Base-by-base conservation (phyloP, 2,888 invertebrate species). In the Podotricha telesiphe region DNA sequence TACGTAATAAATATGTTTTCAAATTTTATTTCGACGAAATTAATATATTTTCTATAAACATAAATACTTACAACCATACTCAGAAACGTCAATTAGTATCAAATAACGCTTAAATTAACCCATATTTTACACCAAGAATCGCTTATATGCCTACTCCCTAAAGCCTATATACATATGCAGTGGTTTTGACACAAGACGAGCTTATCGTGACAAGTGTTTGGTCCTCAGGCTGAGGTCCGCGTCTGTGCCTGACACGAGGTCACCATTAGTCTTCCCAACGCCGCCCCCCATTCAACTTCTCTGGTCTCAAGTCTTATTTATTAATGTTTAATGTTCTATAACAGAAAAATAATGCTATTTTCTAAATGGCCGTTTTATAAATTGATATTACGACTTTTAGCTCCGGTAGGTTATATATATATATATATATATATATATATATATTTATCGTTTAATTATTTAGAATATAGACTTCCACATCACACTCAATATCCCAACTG, bases 231-330 rank as follows among this genome's bases (percentile, higher is more conserved):
- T 8, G 47, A 47, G 37, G 37, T 15, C 48, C 48, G 17, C 13
- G 61, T 40, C 66, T 67, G 66, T 59, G 11, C 8, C 13, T 67
- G 66, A 59, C 66, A 51, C 20, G 42, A 48, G 59, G 66, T 67
- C 66, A 59, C 66, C 59, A 67, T 67, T 59, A 59, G 51, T 67
- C 59, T 59, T 59, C 22, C 11, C 40, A 22, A 50, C 20, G 17
- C 48, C 58, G 58, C 58, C 66, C 66, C 56, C 55, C 28, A n/a
- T n/a, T n/a, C n/a, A n/a, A 28, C 66, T 59, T 22, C 50, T 59
- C 50, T 48, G 37, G 48, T 20, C 62, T 62, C 48, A 13, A 48
- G 28, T 19, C 47, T 34, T 62, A 19, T 62, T 62, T 62, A 47
- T 62, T 62, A 50, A 48, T 62, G 19, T 48, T 48, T 65, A 56